phyloP scores from a whole-genome alignment of 2,113 vertebrate genomes.

The Leptobrachium ailaonicum region DNA sequence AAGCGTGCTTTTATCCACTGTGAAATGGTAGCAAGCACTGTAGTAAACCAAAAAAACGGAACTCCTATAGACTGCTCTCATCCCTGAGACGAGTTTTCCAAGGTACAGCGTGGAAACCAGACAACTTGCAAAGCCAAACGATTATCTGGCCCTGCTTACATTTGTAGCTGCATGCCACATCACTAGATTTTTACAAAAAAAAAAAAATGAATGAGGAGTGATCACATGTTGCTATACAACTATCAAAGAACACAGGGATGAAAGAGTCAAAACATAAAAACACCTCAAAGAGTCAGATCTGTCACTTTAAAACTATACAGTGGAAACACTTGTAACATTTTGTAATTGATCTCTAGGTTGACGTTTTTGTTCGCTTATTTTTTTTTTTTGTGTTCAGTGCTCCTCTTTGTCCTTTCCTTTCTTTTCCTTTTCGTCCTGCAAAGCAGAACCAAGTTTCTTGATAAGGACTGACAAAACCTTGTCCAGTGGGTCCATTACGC shows the following conservation, averaged over 20 bases:
- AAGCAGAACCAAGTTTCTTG: constrained; percentile 91
- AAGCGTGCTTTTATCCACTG: constrained; percentile 73
- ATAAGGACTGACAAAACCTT: constrained; percentile 96
- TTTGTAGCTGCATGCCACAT: constrained; percentile 9
- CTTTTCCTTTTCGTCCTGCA: constrained; percentile 95
- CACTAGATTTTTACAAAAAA: constrained; percentile 1
- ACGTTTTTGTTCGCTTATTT: constrained; percentile 33
- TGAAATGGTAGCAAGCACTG: constrained; percentile 69
- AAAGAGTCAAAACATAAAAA: constrained; percentile 41
- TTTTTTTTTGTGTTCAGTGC: constrained; percentile 65
- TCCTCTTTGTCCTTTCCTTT: constrained; percentile 93
- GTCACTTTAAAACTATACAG: constrained; percentile 57
- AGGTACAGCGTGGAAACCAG: constrained; percentile 68
- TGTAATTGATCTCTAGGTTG: constrained; percentile 34
- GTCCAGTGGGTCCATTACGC: constrained; percentile 97
- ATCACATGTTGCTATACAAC: constrained; percentile 6
- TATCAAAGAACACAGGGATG: constrained; percentile 22
- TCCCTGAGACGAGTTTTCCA: constrained; percentile 41
- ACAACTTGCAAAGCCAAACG: not conserved
- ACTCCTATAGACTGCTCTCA: constrained; percentile 52
- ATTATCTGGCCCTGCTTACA: not conserved
- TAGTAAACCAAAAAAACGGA: constrained; percentile 73
- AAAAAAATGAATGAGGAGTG: constrained; percentile 6
- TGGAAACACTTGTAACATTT: constrained; percentile 60
- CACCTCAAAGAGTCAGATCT: constrained; percentile 55